Base-by-base conservation (phyloP, 1,140 invertebrate species). In the Bombus balteatus region DNA sequence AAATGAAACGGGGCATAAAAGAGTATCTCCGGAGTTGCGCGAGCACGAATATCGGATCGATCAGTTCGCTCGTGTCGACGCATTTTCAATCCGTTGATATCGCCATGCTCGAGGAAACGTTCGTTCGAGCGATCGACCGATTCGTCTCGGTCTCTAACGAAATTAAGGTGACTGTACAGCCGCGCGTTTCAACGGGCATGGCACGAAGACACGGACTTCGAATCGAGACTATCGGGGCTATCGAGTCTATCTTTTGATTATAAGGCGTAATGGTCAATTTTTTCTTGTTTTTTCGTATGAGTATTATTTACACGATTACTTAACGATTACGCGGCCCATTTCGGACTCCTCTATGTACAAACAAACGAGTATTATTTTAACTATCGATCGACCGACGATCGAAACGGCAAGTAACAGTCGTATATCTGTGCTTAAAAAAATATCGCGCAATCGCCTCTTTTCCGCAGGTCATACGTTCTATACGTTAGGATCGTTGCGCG, bases 51-150 rank as follows among this genome's bases (percentile, higher is more conserved):
- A 84, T 87, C 78, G 86, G 78, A 85, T 43, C 47, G 43, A 85
- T 94, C 94, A 93, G 94, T 94, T 91, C 93, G 90, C 79, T 94
- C 92, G 91, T 92, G 92, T 82, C 83, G 83, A 37, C 72, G 66
- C 68, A 3, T 57, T 84, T 53, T 75, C 47, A 53, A 76, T n/a
- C 66, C 66, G 68, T 53, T 65, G n/a, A 22, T 57, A 34, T 53
- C 80, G 71, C 75, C 88, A 37, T 70, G 80, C 77, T 62, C 80
- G 76, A 28, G n/a, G 37, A 68, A 81, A 74, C 6, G 25, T 34
- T 59, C 66, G 47, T 10, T 62, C 78, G 57, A 57, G 15, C 41
- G 57, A 34, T 79, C 12, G 37, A 79, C 13, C 57, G 18, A 65
- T 75, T 77, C 32, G 25, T 34, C 57, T 73, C 77, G 66, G 28